A percentile compares a stretch with the other conserved stretches of the same genome.
Conservation (phyloP, 2,113 vertebrate genomes). For the Panthera leo region DNA sequence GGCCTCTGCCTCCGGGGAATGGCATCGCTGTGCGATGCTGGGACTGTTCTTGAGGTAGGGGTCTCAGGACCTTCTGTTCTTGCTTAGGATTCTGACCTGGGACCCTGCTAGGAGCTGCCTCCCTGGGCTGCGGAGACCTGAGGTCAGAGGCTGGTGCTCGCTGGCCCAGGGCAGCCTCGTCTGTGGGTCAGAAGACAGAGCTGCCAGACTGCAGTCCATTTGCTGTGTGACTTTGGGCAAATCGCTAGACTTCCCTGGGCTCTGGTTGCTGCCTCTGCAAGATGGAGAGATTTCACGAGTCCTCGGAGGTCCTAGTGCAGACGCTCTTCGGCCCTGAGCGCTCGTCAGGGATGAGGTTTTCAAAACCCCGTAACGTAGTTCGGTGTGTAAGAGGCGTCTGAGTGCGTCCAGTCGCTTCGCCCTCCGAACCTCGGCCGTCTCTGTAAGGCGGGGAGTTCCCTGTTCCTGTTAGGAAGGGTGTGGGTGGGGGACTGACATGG, state of each 20-base stretch:
- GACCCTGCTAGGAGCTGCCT: background rate
- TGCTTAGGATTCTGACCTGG: background rate
- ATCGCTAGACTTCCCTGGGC: constrained; percentile 17
- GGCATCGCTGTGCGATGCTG: background rate
- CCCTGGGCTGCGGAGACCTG: background rate
- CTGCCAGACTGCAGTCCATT: background rate
- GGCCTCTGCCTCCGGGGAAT: background rate
- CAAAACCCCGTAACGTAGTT: background rate
- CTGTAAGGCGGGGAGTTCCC: background rate
- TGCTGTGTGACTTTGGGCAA: constrained; percentile 34
- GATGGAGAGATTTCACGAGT: background rate
- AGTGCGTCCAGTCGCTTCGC: background rate
- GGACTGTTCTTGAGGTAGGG: background rate
- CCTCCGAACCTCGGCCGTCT: background rate
- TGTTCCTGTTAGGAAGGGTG: background rate
- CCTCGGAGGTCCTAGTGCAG: background rate
- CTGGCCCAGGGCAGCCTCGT: background rate
- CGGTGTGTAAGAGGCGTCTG: background rate
- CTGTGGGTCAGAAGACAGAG: background rate
- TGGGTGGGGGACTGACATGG: background rate
- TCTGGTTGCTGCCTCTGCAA: background rate
- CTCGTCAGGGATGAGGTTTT: background rate
- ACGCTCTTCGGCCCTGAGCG: background rate
- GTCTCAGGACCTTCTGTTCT: background rate
- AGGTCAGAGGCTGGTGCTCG: background rate